phyloP scores from a whole-genome alignment of 2,888 invertebrate genomes.

The Machimus atricapillus region DNA sequence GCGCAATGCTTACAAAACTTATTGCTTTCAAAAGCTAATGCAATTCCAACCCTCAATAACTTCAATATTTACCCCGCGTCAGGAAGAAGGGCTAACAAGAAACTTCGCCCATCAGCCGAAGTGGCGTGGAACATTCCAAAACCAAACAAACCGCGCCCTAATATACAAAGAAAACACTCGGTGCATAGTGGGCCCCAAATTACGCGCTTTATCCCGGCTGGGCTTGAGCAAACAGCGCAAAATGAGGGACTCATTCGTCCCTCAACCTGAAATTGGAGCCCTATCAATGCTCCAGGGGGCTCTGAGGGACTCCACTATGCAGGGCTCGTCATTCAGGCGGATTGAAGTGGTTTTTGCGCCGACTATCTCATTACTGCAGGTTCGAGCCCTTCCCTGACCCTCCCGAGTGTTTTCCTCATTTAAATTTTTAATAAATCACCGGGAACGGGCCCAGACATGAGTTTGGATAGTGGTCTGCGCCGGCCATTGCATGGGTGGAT shows the following conservation, averaged over 20 bases:
- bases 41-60: not conserved
- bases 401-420: not conserved
- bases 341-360: not conserved
- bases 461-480: not conserved
- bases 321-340: not conserved
- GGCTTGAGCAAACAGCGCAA: not conserved
- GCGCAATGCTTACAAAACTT: not conserved
- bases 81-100: not conserved
- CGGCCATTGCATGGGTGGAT: not conserved
- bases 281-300: not conserved
- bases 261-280: not conserved
- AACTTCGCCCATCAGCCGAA: not conserved
- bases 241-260: not conserved
- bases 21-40: not conserved
- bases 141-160: not conserved
- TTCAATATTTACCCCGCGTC: not conserved
- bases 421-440: constrained; percentile 19
- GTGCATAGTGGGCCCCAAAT: not conserved
- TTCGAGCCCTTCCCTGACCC: not conserved
- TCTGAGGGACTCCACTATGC: not conserved
- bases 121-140: not conserved
- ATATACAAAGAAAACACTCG: not conserved
- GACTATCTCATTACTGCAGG: not conserved
- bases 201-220: not conserved
- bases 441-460: not conserved